phyloP scores from a whole-genome alignment of 2,888 invertebrate genomes.

The Athalia cordata region DNA sequence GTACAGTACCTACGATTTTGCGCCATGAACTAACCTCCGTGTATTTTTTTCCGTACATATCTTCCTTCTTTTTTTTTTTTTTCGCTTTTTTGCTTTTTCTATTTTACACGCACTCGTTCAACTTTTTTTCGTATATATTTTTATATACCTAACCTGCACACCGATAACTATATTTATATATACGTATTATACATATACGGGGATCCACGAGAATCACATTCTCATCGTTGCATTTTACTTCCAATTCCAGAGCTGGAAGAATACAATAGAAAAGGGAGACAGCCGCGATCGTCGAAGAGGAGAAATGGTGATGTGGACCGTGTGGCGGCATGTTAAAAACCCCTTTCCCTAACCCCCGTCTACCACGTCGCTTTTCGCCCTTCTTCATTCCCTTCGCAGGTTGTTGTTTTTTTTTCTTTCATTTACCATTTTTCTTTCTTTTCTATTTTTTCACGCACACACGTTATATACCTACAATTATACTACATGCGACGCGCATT shows the following conservation, averaged over 20 bases:
- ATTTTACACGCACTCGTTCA: no score
- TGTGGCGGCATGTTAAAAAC: no score
- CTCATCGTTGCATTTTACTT: conserved; percentile 62
- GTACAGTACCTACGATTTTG: conserved; percentile 6
- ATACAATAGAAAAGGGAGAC: conserved; percentile 23
- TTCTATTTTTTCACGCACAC: no score
- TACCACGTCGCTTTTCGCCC: background rate
- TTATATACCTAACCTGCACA: no score
- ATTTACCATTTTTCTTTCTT: background rate
- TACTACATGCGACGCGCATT: no score
- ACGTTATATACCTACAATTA: no score
- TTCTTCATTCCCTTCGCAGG: background rate
- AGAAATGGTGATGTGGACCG: no score
- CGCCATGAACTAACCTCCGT: background rate
- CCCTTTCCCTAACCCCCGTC: background rate
- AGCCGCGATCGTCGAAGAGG: background rate
- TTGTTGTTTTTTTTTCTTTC: background rate
- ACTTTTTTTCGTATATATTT: no score
- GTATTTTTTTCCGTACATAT: no score
- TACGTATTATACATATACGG: background rate
- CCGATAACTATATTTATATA: no score
- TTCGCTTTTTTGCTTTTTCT: no score
- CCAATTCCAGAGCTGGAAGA: conserved; percentile 59
- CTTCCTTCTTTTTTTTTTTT: no score
- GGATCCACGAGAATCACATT: background rate